Conservation (phyloP, 2,113 vertebrate species). For the Falcunculus frontatus region DNA sequence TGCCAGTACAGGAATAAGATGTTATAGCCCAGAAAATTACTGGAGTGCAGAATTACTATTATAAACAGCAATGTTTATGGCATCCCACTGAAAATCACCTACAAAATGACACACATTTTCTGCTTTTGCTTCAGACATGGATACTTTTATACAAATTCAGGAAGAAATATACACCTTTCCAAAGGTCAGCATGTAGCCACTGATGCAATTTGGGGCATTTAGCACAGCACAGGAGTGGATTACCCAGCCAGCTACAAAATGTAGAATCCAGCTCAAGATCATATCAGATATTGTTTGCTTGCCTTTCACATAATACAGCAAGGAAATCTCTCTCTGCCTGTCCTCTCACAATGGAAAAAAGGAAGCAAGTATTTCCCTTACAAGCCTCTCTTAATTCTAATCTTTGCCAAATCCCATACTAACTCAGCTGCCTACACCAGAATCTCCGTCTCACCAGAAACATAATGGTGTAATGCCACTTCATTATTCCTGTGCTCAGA, state of each 20-base stretch:
- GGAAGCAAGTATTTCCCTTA: not conserved
- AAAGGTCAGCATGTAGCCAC: not conserved
- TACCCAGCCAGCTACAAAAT: not conserved
- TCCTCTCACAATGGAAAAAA: not conserved
- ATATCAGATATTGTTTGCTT: not conserved
- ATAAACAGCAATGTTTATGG: not conserved
- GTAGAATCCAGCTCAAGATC: not conserved
- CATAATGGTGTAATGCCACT: not conserved
- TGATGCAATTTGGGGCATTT: not conserved
- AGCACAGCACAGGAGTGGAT: not conserved
- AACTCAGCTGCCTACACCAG: not conserved
- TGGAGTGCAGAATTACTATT: not conserved
- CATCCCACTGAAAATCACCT: not conserved
- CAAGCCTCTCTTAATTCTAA: not conserved
- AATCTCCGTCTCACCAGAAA: not conserved
- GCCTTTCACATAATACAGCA: not conserved
- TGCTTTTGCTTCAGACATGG: not conserved
- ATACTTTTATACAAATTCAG: not conserved
- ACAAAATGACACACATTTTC: not conserved
- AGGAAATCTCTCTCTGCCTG: not conserved
- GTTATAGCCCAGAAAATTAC: not conserved
- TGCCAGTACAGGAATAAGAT: not conserved
- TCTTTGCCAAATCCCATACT: not conserved
- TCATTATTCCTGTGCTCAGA: not conserved
- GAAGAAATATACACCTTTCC: not conserved